Percentiles rank a stretch among this genome's conserved stretches.
Conservation (phyloP, 1,140 invertebrate genomes). For the Bombus sibiricus region DNA sequence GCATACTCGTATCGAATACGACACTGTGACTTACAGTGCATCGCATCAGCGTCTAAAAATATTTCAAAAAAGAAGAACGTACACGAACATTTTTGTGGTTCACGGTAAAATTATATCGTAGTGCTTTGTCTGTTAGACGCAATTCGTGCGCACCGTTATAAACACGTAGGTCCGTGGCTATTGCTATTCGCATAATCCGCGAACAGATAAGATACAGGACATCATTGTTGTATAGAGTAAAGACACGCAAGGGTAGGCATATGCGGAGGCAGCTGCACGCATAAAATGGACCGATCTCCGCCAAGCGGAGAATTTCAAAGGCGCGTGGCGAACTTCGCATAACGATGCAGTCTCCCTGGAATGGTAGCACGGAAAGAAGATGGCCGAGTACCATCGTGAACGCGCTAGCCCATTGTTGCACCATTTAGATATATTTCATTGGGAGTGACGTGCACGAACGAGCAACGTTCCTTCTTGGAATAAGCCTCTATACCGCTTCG, state of each 20-base stretch:
- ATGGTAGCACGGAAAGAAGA: slow-evolving; percentile 31
- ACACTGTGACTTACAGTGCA: too few relatives aligned
- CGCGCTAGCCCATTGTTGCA: slow-evolving; percentile 43
- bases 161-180: slow-evolving; percentile 5
- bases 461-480: slow-evolving; percentile 42
- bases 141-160: slow-evolving; percentile 7
- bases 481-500: slow-evolving; percentile 20
- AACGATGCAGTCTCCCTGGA: slow-evolving; percentile 25
- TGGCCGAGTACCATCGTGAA: slow-evolving; percentile 7
- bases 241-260: not conserved
- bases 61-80: too few relatives aligned
- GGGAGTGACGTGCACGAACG: slow-evolving; percentile 37
- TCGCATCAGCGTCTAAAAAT: too few relatives aligned
- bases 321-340: slow-evolving; percentile 27
- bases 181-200: not conserved
- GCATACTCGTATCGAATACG: too few relatives aligned
- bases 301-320: slow-evolving; percentile 10
- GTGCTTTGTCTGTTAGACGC: not conserved
- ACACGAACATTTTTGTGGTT: too few relatives aligned
- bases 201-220: slow-evolving; percentile 17
- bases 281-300: slow-evolving; percentile 12
- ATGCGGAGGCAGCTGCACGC: slow-evolving; percentile 22
- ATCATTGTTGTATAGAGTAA: slow-evolving; percentile 27
- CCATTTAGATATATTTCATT: slow-evolving; percentile 61
- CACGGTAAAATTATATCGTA: not conserved